Evolutionary conservation across 1,140 invertebrate species (phyloP).

Genomic region (Zaprionus africanus): DNA sequence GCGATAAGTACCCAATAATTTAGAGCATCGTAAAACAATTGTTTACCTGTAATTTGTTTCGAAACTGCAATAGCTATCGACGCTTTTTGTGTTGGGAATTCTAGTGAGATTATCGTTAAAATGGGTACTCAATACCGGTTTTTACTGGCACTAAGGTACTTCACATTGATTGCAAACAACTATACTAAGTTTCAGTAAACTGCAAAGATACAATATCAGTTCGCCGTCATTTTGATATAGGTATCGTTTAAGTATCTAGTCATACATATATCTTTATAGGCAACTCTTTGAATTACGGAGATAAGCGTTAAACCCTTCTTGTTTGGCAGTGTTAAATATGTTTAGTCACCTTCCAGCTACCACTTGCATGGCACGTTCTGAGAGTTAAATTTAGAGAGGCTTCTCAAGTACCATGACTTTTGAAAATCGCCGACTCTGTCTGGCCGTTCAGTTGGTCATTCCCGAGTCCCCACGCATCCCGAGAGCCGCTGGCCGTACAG

Average conservation of each 20-base stretch:
- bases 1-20: neutral
- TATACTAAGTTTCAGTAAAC: neutral
- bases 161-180: neutral
- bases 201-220: no score
- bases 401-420: conserved; percentile 39
- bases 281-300: neutral
- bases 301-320: neutral
- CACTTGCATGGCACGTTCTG: conserved; percentile 8
- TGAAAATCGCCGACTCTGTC: conserved; percentile 16
- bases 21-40: neutral
- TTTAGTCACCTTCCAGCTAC: conserved; percentile 5
- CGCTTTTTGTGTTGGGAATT: neutral
- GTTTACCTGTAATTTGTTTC: neutral
- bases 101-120: neutral
- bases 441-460: conserved; percentile 11
- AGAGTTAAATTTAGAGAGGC: conserved; percentile 15
- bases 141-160: neutral
- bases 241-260: neutral
- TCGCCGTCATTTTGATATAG: neutral
- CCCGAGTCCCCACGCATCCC: neutral
- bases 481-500: neutral
- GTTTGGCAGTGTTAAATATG: neutral
- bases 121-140: neutral
- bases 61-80: neutral
- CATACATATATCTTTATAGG: neutral